A percentile compares a stretch with the other conserved stretches of the same genome.
phyloP scores from a whole-genome alignment of 2,113 vertebrate genomes.

The Actinemys pallida region DNA sequence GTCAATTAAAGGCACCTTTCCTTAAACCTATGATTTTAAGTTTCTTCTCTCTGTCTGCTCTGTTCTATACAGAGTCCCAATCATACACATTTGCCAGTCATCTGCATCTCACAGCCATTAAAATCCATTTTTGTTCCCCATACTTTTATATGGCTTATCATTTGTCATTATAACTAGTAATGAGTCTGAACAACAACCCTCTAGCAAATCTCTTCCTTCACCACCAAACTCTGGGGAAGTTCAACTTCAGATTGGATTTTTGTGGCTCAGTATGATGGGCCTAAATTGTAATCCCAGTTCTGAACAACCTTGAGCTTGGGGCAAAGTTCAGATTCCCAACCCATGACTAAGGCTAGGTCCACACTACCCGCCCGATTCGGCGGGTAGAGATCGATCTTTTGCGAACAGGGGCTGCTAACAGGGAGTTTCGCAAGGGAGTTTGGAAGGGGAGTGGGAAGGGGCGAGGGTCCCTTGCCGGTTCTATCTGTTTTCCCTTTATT shows the following conservation, averaged over 20 bases:
- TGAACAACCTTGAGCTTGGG: neutral
- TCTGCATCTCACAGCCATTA: neutral
- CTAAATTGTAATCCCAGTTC: neutral
- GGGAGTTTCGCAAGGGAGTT: too few relatives aligned
- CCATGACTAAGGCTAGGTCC: neutral
- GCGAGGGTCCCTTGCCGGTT: too few relatives aligned
- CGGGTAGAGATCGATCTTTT: too few relatives aligned
- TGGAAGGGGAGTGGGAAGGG: too few relatives aligned
- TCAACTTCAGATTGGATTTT: neutral
- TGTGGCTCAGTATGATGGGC: neutral
- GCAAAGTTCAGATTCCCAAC: neutral
- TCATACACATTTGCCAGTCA: slow-evolving; percentile 1
- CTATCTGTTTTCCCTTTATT: too few relatives aligned
- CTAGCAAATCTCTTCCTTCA: slow-evolving; percentile 16
- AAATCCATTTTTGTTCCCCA: slow-evolving; percentile 33
- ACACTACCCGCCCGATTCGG: too few relatives aligned
- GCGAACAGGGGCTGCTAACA: too few relatives aligned
- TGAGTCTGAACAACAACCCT: slow-evolving; percentile 25
- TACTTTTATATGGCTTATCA: neutral
- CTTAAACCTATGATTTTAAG: neutral
- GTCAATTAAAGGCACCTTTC: neutral
- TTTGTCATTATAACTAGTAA: neutral
- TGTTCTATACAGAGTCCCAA: neutral
- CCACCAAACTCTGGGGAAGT: neutral
- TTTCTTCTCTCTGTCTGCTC: neutral